Evolutionary conservation across 1,140 invertebrate species (phyloP).

Genomic region (Ooceraea biroi): DNA sequence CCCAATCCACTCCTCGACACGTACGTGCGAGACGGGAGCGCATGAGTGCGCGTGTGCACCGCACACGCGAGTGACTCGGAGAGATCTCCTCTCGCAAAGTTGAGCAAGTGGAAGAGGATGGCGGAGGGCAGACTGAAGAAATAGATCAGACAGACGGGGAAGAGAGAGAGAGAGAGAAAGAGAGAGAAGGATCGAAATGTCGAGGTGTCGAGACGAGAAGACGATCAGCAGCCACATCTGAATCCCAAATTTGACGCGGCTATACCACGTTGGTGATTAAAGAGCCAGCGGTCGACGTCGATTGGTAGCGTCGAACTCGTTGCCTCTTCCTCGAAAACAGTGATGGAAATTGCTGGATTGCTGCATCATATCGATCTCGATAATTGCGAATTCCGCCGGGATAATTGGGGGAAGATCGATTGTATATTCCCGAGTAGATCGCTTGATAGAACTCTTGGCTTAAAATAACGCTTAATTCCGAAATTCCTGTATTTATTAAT

Average conservation of each 20-base stretch:
- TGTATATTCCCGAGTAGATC: not conserved
- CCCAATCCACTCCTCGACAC: constrained; percentile 41
- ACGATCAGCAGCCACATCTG: constrained; percentile 67
- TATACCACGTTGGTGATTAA: constrained; percentile 66
- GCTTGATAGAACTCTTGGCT: not conserved
- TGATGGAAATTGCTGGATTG: not conserved
- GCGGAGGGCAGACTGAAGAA: constrained; percentile 55
- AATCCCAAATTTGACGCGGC: constrained; percentile 74
- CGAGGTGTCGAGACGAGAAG: constrained; percentile 69
- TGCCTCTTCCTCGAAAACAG: not conserved
- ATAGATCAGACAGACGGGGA: constrained; percentile 32
- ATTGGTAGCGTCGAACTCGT: constrained; percentile 62
- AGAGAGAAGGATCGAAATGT: constrained; percentile 14
- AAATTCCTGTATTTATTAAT: not conserved
- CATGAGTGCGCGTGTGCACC: constrained; percentile 23
- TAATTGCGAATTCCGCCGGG: not conserved
- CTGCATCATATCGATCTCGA: constrained; percentile 11
- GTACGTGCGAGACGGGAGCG: constrained; percentile 26
- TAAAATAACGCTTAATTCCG: constrained; percentile 10
- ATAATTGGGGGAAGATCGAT: not conserved
- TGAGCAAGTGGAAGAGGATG: constrained; percentile 21
- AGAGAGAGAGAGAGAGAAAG: constrained; percentile 65
- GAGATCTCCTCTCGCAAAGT: constrained; percentile 41
- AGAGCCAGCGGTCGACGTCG: constrained; percentile 67
- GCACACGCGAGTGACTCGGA: constrained; percentile 34